Conservation (phyloP, 2,113 vertebrate species). For the Macquaria australasica region DNA sequence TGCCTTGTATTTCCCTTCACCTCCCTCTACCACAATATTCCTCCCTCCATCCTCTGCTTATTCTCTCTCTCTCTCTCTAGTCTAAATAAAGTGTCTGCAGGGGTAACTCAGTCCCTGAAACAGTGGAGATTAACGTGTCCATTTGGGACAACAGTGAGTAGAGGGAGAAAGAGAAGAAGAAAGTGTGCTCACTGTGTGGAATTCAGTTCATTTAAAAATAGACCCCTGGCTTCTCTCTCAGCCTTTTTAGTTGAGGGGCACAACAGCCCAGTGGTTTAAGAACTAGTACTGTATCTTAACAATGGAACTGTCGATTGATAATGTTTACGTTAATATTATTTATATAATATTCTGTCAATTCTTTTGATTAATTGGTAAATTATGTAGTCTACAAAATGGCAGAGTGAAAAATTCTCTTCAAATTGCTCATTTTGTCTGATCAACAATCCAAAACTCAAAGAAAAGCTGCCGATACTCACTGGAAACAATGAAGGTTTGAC, state of each 20-base stretch:
- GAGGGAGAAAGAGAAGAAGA: slow-evolving; percentile 48
- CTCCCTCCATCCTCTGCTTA: background rate
- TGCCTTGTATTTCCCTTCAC: slow-evolving; percentile 6
- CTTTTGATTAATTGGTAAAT: background rate
- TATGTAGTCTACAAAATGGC: background rate
- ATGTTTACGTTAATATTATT: too few species aligned
- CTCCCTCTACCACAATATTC: background rate
- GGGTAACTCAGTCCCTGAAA: slow-evolving; percentile 58
- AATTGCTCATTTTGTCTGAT: too few species aligned
- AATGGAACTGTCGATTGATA: background rate
- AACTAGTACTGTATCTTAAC: background rate
- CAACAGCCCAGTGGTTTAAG: background rate
- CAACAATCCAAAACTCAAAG: background rate
- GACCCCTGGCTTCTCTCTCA: slow-evolving; percentile 48
- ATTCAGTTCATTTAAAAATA: slow-evolving; percentile 80
- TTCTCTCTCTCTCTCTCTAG: slow-evolving; percentile 26
- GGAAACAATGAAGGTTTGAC: background rate
- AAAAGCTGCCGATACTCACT: background rate
- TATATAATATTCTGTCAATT: background rate
- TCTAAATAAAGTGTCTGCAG: slow-evolving; percentile 71
- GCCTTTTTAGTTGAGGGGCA: slow-evolving; percentile 15
- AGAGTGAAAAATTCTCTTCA: background rate
- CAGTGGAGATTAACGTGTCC: slow-evolving; percentile 68
- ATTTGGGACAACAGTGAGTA: slow-evolving; percentile 46
- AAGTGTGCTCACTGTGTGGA: slow-evolving; percentile 46